Evolutionary conservation across 2,797 vertebrate genomes (phyloP), one percentile per base, ranked within the genome.

Genomic region (Garrulus glandarius): DNA sequence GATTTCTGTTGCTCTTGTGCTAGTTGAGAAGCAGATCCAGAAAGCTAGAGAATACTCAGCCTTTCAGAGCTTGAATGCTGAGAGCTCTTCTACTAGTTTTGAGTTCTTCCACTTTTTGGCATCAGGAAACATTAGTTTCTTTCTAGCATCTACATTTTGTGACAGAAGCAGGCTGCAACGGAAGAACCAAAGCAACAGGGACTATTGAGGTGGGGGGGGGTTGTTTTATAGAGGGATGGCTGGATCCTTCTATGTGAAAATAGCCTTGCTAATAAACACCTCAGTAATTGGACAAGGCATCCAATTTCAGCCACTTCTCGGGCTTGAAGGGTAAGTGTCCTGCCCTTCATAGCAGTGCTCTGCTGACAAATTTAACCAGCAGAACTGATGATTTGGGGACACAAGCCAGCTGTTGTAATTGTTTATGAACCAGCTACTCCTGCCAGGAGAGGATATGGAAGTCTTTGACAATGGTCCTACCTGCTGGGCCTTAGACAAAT

Each of bases 171-270:
- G 24, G 8, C 56, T 71, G 49, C 34, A 32, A 16, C 22, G 49
- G 39, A 68, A 63, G 20, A 59, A 15, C 32, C 22, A 57, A 76
- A 84, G 36, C 20, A 72, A 39, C 30, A 52, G 7, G 37, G 44
- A 52, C 52, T 32, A 2, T 17, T 53, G 32, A 72, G 32, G 44
- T 47, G 11, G 6, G 3, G 1, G 1, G 0, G 5, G 18, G 18
- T 50, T 34, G 17, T 78, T 65, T 59, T 69, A n/a, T 16, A 47
- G 34, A 65, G 37, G 21, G 27, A 14, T 43, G 69, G 24, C 32
- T 80, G 52, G 26, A 86, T 75, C 37, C 30, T 56, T 75, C n/a
- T 16, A 1, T 27, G 30, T 50, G 41, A 57, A 64, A 77, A 55
- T n/a, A 41, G 6, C n/a, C 17, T 59, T 53, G 30, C 9, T 39